Evolutionary conservation across 2,888 invertebrate genomes (phyloP).

Genomic region (Rhodophaea formosa): DNA sequence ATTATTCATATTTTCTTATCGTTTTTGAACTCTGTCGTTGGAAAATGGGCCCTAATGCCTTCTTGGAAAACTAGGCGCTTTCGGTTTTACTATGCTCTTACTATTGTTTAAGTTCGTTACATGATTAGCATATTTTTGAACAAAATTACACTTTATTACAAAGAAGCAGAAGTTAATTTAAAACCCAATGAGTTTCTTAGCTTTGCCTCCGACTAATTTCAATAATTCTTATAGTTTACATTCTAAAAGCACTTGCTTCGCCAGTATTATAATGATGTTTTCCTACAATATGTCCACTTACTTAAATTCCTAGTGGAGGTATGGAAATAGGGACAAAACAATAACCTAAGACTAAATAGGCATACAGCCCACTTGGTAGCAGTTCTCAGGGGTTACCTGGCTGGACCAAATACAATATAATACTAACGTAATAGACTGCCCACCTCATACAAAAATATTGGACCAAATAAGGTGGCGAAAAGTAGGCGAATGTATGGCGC

Average conservation of each 20-base stretch:
- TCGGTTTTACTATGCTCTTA: constrained; percentile 35
- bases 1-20: constrained; percentile 62
- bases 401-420: too few species aligned
- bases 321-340: too few species aligned
- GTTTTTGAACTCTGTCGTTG: constrained; percentile 37
- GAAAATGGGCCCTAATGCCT: constrained; percentile 42
- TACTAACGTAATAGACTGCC: too few species aligned
- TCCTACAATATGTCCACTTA: too few species aligned
- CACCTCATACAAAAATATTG: too few species aligned
- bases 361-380: too few species aligned
- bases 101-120: constrained; percentile 37
- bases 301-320: too few species aligned
- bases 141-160: not conserved
- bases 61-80: constrained; percentile 36
- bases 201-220: constrained; percentile 3
- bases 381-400: too few species aligned
- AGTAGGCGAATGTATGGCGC: too few species aligned
- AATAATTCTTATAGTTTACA: constrained; percentile 2
- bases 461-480: too few species aligned
- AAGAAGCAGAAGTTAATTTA: not conserved
- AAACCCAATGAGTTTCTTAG: not conserved
- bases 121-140: constrained; percentile 7
- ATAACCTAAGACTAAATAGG: too few species aligned
- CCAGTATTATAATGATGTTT: too few species aligned
- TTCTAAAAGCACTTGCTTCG: constrained; percentile 3